Percentiles rank a stretch among this genome's conserved stretches.
These are phyloP conservation scores for Galemys pyrenaicus DNA, from an alignment of 2,113 vertebrate species.

Conservation along the genomic window DNA sequence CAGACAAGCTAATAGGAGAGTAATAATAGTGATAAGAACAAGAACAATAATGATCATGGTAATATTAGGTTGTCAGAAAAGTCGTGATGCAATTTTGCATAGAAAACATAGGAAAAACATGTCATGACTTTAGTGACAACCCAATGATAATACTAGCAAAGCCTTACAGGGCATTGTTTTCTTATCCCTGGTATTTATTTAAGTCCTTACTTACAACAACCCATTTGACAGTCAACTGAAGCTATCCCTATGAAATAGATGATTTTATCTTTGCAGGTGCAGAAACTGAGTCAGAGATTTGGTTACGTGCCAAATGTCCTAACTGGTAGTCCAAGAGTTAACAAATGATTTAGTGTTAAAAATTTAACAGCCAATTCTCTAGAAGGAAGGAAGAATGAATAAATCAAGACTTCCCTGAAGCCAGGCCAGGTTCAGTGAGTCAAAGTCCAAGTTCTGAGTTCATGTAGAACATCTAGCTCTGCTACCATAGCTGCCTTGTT, in stretches of 20 bases:
- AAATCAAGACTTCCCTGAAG: not conserved
- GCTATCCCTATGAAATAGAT: not conserved
- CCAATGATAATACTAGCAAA: not conserved
- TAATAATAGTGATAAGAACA: not conserved
- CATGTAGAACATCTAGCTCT: too few relatives aligned
- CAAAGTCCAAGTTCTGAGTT: not conserved
- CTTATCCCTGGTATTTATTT: not conserved
- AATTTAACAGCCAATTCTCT: not conserved
- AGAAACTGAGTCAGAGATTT: not conserved
- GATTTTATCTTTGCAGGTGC: not conserved
- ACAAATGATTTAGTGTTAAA: not conserved
- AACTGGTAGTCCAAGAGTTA: not conserved
- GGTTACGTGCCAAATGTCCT: not conserved
- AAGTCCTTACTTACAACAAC: not conserved
- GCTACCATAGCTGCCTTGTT: not conserved
- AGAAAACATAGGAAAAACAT: too few relatives aligned
- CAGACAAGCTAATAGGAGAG: not conserved
- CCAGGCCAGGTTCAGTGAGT: not conserved
- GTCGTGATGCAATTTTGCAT: too few relatives aligned
- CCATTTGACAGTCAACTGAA: not conserved
- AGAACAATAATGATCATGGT: not conserved
- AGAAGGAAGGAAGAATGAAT: not conserved
- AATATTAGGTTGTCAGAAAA: not conserved
- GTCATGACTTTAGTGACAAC: too few relatives aligned
- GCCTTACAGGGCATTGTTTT: not conserved